A percentile compares a stretch with the other conserved stretches of the same genome.
Conservation (phyloP, 2,797 vertebrate species). For the Babyrousa celebensis region DNA sequence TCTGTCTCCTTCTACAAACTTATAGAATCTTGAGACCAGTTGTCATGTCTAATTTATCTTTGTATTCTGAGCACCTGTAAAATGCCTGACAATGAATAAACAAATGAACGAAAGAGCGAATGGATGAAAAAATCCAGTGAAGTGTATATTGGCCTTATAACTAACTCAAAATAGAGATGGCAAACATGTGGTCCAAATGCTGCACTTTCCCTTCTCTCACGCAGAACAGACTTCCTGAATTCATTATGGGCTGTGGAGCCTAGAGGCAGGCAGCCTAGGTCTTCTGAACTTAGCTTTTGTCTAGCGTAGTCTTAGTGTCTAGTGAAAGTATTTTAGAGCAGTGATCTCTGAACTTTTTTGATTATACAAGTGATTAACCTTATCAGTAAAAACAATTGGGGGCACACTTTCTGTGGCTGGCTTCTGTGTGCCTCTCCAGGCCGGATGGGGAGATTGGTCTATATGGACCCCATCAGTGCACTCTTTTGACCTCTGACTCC, state of each 20-base stretch:
- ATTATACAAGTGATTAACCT: background rate
- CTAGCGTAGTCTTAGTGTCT: background rate
- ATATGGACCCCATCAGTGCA: background rate
- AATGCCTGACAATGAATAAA: background rate
- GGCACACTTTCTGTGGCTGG: background rate
- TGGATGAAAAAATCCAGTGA: constrained; percentile 25
- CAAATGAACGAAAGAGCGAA: background rate
- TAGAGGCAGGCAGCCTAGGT: background rate
- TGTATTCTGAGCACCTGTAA: background rate
- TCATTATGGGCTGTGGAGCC: background rate
- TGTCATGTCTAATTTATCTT: background rate
- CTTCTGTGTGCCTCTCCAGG: background rate
- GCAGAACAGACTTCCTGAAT: background rate
- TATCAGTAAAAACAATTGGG: background rate
- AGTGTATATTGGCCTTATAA: background rate
- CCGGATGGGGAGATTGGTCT: background rate
- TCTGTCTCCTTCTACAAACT: constrained; percentile 16
- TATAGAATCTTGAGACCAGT: background rate
- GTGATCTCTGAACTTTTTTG: background rate
- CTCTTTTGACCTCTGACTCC: constrained; percentile 4
- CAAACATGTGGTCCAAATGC: background rate
- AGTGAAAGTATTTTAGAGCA: constrained; percentile 33
- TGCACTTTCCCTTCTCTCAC: background rate
- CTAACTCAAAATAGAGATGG: constrained; percentile 12
- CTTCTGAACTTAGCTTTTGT: background rate